Evolutionary conservation across 2,797 vertebrate species (phyloP).

Genomic region (Microctenopoma steveboyesi): DNA sequence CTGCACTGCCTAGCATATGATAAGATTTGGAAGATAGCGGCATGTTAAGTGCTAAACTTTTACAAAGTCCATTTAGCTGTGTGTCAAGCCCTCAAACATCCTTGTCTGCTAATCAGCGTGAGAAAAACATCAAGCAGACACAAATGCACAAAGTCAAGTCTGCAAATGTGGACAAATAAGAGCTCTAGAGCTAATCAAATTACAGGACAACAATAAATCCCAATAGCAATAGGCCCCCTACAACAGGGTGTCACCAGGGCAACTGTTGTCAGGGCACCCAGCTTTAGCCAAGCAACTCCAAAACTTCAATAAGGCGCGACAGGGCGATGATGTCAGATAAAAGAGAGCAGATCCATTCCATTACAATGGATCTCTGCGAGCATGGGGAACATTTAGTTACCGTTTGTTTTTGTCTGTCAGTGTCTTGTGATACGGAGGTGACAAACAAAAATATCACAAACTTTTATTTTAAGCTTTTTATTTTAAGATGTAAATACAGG

Average conservation of each 20-base stretch:
- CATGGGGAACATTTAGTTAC: too few species aligned
- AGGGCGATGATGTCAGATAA: not conserved
- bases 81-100: not conserved
- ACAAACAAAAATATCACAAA: too few species aligned
- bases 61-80: not conserved
- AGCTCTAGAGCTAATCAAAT: constrained; percentile 46
- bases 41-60: not conserved
- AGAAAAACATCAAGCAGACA: constrained; percentile 37
- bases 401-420: too few species aligned
- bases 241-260: constrained; percentile 1
- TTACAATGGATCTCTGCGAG: too few species aligned
- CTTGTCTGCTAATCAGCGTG: constrained; percentile 29
- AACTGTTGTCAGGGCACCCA: not conserved
- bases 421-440: too few species aligned
- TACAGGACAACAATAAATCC: constrained; percentile 33
- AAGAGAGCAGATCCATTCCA: not conserved
- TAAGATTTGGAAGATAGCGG: not conserved
- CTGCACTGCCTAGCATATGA: too few species aligned
- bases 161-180: constrained; percentile 29
- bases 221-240: constrained; percentile 9
- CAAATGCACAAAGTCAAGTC: constrained; percentile 2
- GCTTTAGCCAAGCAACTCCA: not conserved
- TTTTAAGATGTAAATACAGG: too few species aligned
- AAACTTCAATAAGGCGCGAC: not conserved
- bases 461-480: too few species aligned